These are phyloP conservation scores for sheep (Ovis aries) DNA, from an alignment of 2,113 vertebrate species.

Conservation along the genomic window DNA sequence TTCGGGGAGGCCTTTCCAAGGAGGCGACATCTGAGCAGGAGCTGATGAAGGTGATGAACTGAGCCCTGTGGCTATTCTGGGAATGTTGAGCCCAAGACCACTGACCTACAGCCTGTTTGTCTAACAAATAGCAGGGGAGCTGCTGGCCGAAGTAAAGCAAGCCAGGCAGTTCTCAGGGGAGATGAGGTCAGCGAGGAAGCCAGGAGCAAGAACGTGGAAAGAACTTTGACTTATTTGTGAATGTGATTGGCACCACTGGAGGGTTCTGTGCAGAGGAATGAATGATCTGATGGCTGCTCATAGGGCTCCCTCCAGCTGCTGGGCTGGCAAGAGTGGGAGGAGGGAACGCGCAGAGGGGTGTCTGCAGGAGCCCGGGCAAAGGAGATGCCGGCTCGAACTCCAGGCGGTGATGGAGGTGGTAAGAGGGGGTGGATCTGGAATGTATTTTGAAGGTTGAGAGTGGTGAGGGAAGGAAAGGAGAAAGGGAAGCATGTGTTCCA, in stretches of 20 bases:
- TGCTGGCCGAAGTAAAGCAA: background rate
- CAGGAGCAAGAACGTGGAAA: background rate
- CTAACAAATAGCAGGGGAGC: background rate
- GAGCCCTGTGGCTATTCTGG: fast-evolving
- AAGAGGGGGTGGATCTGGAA: background rate
- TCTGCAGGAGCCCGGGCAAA: background rate
- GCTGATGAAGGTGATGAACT: background rate
- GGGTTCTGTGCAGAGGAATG: background rate
- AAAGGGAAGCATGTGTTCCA: background rate
- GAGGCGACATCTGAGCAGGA: background rate
- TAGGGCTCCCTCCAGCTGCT: background rate
- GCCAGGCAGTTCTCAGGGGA: background rate
- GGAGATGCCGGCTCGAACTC: fast-evolving
- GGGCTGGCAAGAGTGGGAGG: too few relatives aligned
- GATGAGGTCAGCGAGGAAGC: background rate
- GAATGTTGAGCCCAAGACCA: background rate
- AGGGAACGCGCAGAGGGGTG: too few relatives aligned
- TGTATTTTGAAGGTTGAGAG: background rate
- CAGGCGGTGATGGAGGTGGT: fast-evolving
- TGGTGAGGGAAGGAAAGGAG: background rate
- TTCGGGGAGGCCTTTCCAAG: background rate
- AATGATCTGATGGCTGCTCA: too few relatives aligned
- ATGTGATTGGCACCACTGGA: background rate
- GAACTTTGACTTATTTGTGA: background rate
- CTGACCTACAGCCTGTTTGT: background rate